phyloP scores from a whole-genome alignment of 2,113 vertebrate genomes.

The Ammodytes dubius region DNA sequence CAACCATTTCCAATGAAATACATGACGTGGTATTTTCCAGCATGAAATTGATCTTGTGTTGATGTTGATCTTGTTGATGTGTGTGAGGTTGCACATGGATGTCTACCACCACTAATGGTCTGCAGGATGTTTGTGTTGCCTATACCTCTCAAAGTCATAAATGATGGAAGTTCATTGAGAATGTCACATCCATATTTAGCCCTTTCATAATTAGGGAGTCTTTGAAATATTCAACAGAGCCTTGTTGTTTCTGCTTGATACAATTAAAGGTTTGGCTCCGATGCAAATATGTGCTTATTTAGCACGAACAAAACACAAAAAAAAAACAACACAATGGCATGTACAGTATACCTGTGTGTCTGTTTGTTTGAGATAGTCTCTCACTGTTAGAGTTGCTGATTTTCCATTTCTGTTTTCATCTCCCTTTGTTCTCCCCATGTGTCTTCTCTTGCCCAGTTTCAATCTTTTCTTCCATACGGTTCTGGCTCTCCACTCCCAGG shows the following conservation, averaged over 20 bases:
- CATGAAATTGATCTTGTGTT: not conserved
- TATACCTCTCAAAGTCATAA: constrained; percentile 1
- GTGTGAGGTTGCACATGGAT: not conserved
- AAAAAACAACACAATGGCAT: constrained; percentile 23
- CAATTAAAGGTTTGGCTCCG: constrained; percentile 49
- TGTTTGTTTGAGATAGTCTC: constrained; percentile 30
- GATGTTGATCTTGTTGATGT: not conserved
- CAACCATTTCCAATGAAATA: constrained; percentile 2
- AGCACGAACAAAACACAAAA: not conserved
- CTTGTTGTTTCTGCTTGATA: constrained; percentile 44
- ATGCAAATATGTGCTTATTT: constrained; percentile 23
- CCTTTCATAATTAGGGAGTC: constrained; percentile 61
- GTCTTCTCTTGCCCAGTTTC: constrained; percentile 31
- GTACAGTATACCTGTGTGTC: constrained; percentile 15
- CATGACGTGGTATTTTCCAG: not conserved
- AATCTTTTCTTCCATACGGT: constrained; percentile 28
- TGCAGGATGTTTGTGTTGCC: not conserved
- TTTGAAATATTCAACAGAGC: constrained; percentile 25
- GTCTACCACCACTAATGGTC: not conserved
- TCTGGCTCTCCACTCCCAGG: constrained; percentile 14
- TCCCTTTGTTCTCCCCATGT: constrained; percentile 7
- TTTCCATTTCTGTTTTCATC: constrained; percentile 41
- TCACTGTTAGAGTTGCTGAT: constrained; percentile 55
- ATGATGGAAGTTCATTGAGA: constrained; percentile 44
- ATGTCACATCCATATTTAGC: constrained; percentile 67